Base-by-base conservation (phyloP, 2,797 vertebrate genomes). In the Girardinus metallicus region DNA sequence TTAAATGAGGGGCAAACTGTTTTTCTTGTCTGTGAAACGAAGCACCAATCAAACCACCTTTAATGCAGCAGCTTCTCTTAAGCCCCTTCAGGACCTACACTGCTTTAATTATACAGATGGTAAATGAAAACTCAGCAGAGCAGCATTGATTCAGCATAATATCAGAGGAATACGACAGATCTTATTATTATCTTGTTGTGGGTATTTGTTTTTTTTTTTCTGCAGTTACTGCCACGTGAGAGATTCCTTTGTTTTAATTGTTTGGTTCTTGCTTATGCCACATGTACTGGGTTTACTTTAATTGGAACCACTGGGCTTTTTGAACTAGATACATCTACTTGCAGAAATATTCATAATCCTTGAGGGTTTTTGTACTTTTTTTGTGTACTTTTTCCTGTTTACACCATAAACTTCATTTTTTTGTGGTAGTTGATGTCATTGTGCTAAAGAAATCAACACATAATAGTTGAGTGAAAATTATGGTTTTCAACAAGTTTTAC, bases 221-320 rank as follows among this genome's bases (percentile, higher is more conserved):
- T 80, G 53, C 46, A 68, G 78, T 82, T 73, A 76, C 80, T 47
- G 53, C 41, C 80, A 90, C 36, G 31, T 85, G 79, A 82, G 73
- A 73, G 49, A 57, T 55, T 81, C 85, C 66, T 73, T 78, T n/a
- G 75, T 85, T 79, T 82, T 86, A 86, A 90, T 88, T 83, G 21
- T 86, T 80, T 79, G 23, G 86, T 78, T 79, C 80, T 89, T 81
- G 84, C 82, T 89, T 49, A 34, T 80, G 71, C 70, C 13, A 73
- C 43, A 49, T 86, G 36, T 77, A 64, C 78, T 77, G 36, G 62
- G 80, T 68, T 85, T 81, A 75, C 77, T 85, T 83, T 87, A 89
- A 44, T 71, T 71, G 26, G 68, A 71, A 86, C 81, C 87, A 88
- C 82, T 88, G 87, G 90, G 82, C 80, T 88, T 91, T 90, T 87